Conservation (phyloP, 2,888 invertebrate species). For the Opisthograptis luteolata region DNA sequence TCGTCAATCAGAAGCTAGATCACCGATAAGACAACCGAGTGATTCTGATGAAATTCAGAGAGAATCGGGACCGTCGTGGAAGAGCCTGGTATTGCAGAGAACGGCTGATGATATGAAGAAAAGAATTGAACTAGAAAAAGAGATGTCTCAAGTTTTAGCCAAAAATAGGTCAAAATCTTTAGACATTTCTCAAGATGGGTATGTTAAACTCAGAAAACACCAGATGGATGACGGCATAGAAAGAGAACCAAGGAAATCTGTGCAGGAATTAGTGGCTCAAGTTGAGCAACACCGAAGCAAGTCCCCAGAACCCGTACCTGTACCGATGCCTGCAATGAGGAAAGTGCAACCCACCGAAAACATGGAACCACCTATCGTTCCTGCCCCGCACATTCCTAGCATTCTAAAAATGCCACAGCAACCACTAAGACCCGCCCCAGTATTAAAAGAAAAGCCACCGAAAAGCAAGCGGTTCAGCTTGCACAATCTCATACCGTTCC, state of each 20-base stretch:
- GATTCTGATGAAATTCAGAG: slow-evolving; percentile 56
- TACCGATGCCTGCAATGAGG: slow-evolving; percentile 41
- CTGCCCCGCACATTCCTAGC: slow-evolving; percentile 53
- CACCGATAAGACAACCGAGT: slow-evolving; percentile 59
- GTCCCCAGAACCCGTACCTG: slow-evolving; percentile 66
- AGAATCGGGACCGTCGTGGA: slow-evolving; percentile 64
- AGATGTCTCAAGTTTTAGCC: slow-evolving; percentile 64
- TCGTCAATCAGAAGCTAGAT: slow-evolving; percentile 65
- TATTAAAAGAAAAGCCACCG: slow-evolving; percentile 76
- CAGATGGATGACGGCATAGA: slow-evolving; percentile 55
- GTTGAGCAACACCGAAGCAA: slow-evolving; percentile 81
- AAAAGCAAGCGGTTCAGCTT: slow-evolving; percentile 79
- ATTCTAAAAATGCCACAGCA: slow-evolving; percentile 77
- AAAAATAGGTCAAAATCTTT: slow-evolving; percentile 63
- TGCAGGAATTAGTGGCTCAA: slow-evolving; percentile 86
- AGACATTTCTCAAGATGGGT: slow-evolving; percentile 80
- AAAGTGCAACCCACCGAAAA: slow-evolving; percentile 58
- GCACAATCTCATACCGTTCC: slow-evolving; percentile 80
- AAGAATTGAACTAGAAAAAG: slow-evolving; percentile 68
- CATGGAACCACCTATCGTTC: slow-evolving; percentile 41
- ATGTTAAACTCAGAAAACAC: slow-evolving; percentile 75
- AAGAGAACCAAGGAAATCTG: slow-evolving; percentile 80
- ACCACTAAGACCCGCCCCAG: slow-evolving; percentile 74
- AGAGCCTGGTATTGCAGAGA: slow-evolving; percentile 77
- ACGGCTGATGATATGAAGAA: slow-evolving; percentile 77